These are phyloP conservation scores for Rhabdornis inornatus DNA, from an alignment of 2,113 vertebrate species.

Conservation along the genomic window DNA sequence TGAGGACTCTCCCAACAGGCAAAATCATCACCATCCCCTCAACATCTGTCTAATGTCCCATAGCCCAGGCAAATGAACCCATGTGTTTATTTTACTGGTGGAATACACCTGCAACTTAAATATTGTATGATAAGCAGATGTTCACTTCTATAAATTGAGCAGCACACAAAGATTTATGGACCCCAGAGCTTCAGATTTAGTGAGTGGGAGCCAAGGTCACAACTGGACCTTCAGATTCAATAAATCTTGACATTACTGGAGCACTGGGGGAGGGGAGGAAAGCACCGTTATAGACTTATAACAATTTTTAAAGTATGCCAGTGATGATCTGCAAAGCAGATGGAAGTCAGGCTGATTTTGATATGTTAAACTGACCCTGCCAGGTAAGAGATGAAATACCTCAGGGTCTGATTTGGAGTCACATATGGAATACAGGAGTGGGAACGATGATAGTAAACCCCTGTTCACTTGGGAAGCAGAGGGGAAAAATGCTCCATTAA, in stretches of 20 bases:
- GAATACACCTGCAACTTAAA: slow-evolving; percentile 73
- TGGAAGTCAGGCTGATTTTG: slow-evolving; percentile 62
- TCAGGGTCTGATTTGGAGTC: slow-evolving; percentile 46
- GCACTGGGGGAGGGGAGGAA: slow-evolving; percentile 15
- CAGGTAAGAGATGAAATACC: slow-evolving; percentile 59
- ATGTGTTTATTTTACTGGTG: slow-evolving; percentile 65
- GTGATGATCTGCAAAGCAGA: slow-evolving; percentile 72
- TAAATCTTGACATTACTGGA: slow-evolving; percentile 67
- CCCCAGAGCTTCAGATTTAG: slow-evolving; percentile 59
- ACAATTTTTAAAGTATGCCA: slow-evolving; percentile 53
- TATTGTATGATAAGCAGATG: slow-evolving; percentile 70
- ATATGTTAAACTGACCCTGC: slow-evolving; percentile 51
- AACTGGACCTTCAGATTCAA: slow-evolving; percentile 69
- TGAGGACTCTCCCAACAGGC: neutral
- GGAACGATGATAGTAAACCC: slow-evolving; percentile 1
- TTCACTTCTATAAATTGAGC: slow-evolving; percentile 66
- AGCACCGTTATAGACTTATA: slow-evolving; percentile 44
- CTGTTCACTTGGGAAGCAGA: neutral
- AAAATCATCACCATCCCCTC: neutral
- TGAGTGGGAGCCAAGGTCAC: slow-evolving; percentile 64
- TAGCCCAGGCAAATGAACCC: neutral
- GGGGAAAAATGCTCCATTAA: neutral
- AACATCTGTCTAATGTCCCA: slow-evolving; percentile 40
- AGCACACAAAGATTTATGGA: slow-evolving; percentile 57
- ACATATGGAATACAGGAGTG: slow-evolving; percentile 52